Conservation (phyloP, 2,113 vertebrate species). For the Oophaga pumilio region DNA sequence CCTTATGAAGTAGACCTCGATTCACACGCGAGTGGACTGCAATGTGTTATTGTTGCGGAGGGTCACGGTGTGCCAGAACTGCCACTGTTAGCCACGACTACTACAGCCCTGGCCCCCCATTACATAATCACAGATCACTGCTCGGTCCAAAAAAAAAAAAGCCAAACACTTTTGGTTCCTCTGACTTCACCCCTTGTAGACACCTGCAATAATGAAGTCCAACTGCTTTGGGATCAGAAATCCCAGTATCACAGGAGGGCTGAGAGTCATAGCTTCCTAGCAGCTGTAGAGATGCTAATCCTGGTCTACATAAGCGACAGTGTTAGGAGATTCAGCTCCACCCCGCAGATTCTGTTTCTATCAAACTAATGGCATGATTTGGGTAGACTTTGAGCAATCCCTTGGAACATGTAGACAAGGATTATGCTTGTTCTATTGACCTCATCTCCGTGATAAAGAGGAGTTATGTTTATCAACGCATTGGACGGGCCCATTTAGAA, state of each 20-base stretch:
- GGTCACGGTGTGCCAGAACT: no score
- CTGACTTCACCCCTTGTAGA: neutral
- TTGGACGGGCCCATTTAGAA: slow-evolving; percentile 73
- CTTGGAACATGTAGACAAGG: slow-evolving; percentile 68
- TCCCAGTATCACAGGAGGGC: neutral
- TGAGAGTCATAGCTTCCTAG: slow-evolving; percentile 3
- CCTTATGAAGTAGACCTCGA: no score
- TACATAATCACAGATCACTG: no score
- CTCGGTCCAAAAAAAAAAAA: no score
- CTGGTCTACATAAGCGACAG: slow-evolving; percentile 12
- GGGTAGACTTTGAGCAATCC: slow-evolving; percentile 61
- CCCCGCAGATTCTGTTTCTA: slow-evolving; percentile 63
- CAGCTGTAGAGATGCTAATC: slow-evolving; percentile 18
- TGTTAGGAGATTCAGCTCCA: slow-evolving; percentile 32
- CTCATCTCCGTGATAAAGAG: slow-evolving; percentile 72
- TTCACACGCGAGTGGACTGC: no score
- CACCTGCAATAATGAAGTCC: neutral
- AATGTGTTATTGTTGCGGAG: no score
- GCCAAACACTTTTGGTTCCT: neutral
- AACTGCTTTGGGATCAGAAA: neutral
- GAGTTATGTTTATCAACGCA: slow-evolving; percentile 69
- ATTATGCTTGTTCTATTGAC: slow-evolving; percentile 68
- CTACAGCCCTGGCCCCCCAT: no score
- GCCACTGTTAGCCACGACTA: no score
- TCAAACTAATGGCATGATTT: slow-evolving; percentile 73